These are phyloP conservation scores for Brachyistius frenatus DNA, from an alignment of 2,113 vertebrate species.

Conservation along the genomic window DNA sequence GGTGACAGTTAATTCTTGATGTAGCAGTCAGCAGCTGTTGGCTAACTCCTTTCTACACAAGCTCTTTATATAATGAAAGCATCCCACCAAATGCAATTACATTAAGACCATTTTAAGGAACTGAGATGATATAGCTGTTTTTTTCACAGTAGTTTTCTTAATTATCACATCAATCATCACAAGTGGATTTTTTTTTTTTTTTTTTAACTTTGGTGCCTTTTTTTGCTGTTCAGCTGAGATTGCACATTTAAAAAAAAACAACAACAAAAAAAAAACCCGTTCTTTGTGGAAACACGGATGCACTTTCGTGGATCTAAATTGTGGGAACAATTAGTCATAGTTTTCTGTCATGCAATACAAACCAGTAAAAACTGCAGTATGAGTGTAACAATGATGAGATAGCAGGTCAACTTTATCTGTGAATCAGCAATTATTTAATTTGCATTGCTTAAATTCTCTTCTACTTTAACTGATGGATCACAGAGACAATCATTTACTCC, in stretches of 20 bases:
- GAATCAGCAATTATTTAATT: neutral
- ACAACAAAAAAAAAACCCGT: neutral
- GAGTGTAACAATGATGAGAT: neutral
- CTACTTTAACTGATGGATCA: neutral
- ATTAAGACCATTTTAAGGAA: constrained; percentile 67
- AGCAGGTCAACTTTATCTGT: neutral
- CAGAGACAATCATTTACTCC: neutral
- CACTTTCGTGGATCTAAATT: neutral
- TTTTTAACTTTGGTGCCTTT: neutral
- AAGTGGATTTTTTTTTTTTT: constrained; percentile 29
- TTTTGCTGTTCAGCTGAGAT: constrained; percentile 25
- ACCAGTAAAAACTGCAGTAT: neutral
- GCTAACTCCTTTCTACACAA: constrained; percentile 62
- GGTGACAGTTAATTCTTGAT: constrained; percentile 76
- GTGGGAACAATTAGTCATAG: neutral
- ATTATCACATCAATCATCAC: constrained; percentile 67
- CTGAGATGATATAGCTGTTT: constrained; percentile 56
- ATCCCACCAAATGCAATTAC: constrained; percentile 69
- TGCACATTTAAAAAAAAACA: constrained; percentile 16
- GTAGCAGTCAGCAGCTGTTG: constrained; percentile 75
- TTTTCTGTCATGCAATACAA: neutral
- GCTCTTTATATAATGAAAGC: constrained; percentile 78
- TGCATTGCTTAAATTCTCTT: neutral
- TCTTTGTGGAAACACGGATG: neutral
- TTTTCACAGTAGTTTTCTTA: constrained; percentile 64